phyloP scores from a whole-genome alignment of 2,113 vertebrate species.

The Atrichornis clamosus region DNA sequence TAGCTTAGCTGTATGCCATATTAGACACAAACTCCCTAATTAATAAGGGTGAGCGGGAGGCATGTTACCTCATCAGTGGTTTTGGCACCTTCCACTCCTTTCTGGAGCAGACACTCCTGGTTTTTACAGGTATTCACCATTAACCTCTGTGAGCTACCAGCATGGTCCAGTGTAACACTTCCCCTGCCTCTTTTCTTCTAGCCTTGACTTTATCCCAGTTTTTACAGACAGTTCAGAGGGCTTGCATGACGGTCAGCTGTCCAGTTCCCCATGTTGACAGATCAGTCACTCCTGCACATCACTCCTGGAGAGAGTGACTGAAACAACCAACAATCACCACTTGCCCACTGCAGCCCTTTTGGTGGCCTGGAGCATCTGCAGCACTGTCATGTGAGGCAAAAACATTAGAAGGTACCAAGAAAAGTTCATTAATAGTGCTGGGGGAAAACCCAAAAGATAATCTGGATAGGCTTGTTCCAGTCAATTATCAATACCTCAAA shows the following conservation, averaged over 20 bases:
- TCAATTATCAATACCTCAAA: background rate
- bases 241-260: background rate
- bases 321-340: background rate
- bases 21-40: background rate
- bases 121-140: background rate
- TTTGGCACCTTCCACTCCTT: background rate
- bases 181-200: background rate
- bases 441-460: background rate
- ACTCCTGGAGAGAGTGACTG: background rate
- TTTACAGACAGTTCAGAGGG: background rate
- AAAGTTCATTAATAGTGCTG: background rate
- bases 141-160: background rate
- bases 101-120: background rate
- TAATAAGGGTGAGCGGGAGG: background rate
- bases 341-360: background rate
- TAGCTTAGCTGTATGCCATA: background rate
- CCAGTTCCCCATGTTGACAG: rapidly evolving
- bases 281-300: background rate
- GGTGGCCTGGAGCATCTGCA: background rate
- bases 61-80: background rate
- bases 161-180: background rate
- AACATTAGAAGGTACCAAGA: background rate
- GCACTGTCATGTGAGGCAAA: background rate
- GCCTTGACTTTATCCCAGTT: background rate
- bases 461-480: background rate